Conservation (phyloP, 2,113 vertebrate genomes). For the Myotis yumanensis region DNA sequence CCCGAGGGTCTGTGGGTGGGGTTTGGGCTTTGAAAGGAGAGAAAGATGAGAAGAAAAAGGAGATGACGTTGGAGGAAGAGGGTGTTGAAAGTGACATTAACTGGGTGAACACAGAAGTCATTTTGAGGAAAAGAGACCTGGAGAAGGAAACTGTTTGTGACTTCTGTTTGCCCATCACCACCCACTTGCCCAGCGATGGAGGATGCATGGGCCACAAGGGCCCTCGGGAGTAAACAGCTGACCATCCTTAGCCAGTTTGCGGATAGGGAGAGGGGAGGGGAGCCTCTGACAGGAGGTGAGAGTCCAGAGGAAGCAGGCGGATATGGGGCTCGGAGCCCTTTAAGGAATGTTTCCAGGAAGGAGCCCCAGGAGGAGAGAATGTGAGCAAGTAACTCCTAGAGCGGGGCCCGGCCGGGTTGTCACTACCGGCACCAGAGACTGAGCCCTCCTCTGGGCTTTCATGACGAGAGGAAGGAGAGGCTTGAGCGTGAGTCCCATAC, state of each 20-base stretch:
- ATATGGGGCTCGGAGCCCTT: rapidly evolving
- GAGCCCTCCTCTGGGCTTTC: not conserved
- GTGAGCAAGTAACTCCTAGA: rapidly evolving
- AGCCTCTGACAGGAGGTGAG: not conserved
- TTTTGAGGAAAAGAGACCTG: not conserved
- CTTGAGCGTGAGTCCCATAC: rapidly evolving
- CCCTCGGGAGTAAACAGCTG: not conserved
- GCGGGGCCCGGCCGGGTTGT: not conserved
- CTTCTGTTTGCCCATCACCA: not conserved
- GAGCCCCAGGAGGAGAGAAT: not conserved
- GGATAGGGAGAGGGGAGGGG: not conserved
- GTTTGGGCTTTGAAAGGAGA: not conserved
- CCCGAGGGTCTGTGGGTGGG: not conserved
- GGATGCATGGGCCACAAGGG: not conserved
- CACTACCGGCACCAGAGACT: rapidly evolving
- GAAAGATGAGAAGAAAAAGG: not conserved
- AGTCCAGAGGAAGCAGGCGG: not conserved
- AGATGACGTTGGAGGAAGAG: not conserved
- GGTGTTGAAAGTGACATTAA: rapidly evolving
- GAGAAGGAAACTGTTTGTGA: not conserved
- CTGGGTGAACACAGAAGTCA: not conserved
- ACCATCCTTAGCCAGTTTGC: rapidly evolving
- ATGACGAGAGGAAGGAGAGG: not conserved
- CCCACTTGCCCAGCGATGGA: not conserved
- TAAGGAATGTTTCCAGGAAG: not conserved